Base-by-base conservation (phyloP, 2,888 invertebrate genomes). In the Arrhopalites spinosus region DNA sequence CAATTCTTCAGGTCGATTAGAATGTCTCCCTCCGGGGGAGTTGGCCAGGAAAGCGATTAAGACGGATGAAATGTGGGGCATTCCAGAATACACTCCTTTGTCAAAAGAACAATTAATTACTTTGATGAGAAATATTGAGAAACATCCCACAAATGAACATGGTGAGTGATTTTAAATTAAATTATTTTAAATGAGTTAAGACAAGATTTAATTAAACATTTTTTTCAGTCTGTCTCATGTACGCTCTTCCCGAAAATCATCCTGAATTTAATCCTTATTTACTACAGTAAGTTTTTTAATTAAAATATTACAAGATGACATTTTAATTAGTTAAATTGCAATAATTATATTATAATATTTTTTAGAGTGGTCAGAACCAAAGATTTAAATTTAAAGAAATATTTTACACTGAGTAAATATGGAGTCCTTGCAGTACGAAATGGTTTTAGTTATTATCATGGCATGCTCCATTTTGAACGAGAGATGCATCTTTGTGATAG, bases 331-430 rank as follows among this genome's bases (percentile, higher is more conserved):
- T 56, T 56, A n/a, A 45, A 45, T n/a, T 56, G 20, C 53, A 27
- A 63, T 15, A 20, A 25, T 63, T 8, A 63, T 63, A n/a, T n/a
- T n/a, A n/a, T n/a, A n/a, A 17, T 20, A 45, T 47, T 63, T 30
- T 8, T 50, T 84, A 93, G 94, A 82, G 90, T 93, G 50, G 92
- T 93, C 0, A 88, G 90, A 0, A 94, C 91, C 83, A 88, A 90
- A 53, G 87, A 91, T 70, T 87, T 93, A 27, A 90, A 91, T 82
- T 90, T 88, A 84, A 88, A 86, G 20, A 91, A 93, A 83, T 93
- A 90, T 84, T 90, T 92, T 83, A 95, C 95, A 0, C 91, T 96
- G 81, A 93, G 95, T 81, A 87, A 89, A 2, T 90, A 91, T 84
- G 96, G 95, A 0, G 93, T 95, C 0, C 91, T 93, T n/a, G 91